A percentile compares a stretch with the other conserved stretches of the same genome.
Conservation (phyloP, 2,113 vertebrate species). For the Erpornis zantholeuca region DNA sequence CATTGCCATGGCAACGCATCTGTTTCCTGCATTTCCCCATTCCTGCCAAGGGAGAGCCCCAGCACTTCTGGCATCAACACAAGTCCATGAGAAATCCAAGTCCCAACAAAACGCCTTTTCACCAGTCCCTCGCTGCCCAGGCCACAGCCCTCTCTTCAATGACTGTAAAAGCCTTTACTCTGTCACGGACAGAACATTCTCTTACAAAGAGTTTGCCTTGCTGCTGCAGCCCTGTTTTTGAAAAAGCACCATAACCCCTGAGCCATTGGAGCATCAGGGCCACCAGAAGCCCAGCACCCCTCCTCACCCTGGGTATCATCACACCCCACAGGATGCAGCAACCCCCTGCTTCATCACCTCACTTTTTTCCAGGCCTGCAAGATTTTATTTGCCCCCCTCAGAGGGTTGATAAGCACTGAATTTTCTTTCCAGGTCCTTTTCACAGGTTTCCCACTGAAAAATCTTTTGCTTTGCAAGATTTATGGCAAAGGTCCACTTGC, state of each 20-base stretch:
- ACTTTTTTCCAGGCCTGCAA: neutral
- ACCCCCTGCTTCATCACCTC: neutral
- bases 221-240: neutral
- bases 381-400: neutral
- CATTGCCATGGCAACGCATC: neutral
- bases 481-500: neutral
- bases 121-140: rapidly evolving
- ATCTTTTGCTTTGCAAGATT: neutral
- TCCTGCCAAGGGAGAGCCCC: neutral
- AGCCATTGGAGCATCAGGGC: neutral
- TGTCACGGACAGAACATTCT: neutral
- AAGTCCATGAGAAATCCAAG: neutral
- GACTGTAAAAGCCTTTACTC: neutral
- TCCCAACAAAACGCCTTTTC: conserved; percentile 2
- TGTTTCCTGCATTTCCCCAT: neutral
- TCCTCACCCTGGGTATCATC: neutral
- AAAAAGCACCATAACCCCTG: rapidly evolving
- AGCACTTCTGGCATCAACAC: neutral
- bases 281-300: neutral
- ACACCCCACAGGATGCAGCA: neutral
- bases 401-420: neutral
- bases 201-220: neutral
- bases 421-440: neutral
- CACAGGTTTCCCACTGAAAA: neutral
- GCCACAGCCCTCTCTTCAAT: neutral